These are phyloP conservation scores for Barbus barbus DNA, from an alignment of 2,113 vertebrate genomes.

Conservation along the genomic window DNA sequence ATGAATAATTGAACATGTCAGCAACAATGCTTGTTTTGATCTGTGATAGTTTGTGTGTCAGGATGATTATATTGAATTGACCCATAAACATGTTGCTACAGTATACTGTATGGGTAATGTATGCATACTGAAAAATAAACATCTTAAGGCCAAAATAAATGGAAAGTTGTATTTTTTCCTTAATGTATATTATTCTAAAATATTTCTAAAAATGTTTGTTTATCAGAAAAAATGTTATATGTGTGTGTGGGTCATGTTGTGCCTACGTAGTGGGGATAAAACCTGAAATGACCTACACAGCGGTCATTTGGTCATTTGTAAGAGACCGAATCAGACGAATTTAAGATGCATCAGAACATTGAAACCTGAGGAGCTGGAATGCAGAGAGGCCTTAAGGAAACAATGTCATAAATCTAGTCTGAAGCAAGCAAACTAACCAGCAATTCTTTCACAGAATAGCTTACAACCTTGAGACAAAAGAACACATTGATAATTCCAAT, in stretches of 20 bases:
- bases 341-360: too few relatives aligned
- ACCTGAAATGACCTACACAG: not conserved
- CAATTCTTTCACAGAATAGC: too few relatives aligned
- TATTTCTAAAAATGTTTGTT: not conserved
- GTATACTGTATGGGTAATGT: not conserved
- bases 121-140: constrained; percentile 17
- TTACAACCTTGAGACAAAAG: too few relatives aligned
- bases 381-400: too few relatives aligned
- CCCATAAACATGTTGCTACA: not conserved
- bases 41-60: constrained; percentile 29
- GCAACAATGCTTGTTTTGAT: constrained; percentile 38
- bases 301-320: too few relatives aligned
- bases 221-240: not conserved
- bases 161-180: not conserved
- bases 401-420: too few relatives aligned
- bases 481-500: too few relatives aligned
- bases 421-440: too few relatives aligned
- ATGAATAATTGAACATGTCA: constrained; percentile 33
- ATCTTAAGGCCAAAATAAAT: not conserved
- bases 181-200: too few relatives aligned
- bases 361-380: too few relatives aligned
- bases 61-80: not conserved
- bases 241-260: not conserved
- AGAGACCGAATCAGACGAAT: too few relatives aligned
- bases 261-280: not conserved